Base-by-base conservation (phyloP, 1,140 invertebrate genomes). In the Pissodes strobi region DNA sequence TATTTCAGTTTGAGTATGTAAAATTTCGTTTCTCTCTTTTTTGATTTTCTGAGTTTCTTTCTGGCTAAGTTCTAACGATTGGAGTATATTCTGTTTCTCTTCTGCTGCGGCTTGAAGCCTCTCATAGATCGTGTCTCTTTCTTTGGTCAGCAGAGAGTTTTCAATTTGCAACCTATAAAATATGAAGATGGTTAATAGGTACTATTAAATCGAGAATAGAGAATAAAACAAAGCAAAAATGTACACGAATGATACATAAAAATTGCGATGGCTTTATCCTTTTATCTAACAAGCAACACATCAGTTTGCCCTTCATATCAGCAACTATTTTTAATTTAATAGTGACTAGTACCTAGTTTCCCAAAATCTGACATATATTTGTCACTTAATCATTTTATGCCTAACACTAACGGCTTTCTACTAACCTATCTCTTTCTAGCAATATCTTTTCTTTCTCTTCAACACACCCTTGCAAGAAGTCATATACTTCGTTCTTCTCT, bases 31-130 rank as follows among this genome's bases (percentile, higher is more conserved):
- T 9, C 69, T 46, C 12, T 56, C 63, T 48, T 60, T 64, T 37
- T 72, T 73, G 2, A 65, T 52, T 52, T 69, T 67, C 41, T 53
- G 48, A 4, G 57, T 45, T 57, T 69, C 68, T 39, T 61, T 65
- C 13, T 57, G 39, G 17, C 43, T 61, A 4, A 67, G 18, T 27
- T 69, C 62, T 1, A 67, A 21, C 8, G 60, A 57, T n/a, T 56
- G 38, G 0, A 41, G 21, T 1, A 69, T 38, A 39, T 62, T 57
- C 25, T 53, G 41, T 4, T 66, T 63, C 12, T 66, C 58, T 43
- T 66, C 38, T 1, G 27, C 19, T 0, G 46, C 13, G 2, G 8
- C 4, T 60, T 60, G 25, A 2, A 71, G 27, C 19, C 59, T 56
- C n/a, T 62, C 34, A 4, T 15, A 41, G 2, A 71, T 18, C 9